Evolutionary conservation across 2,797 vertebrate species (phyloP).

Genomic region (Aotus griseimembra): DNA sequence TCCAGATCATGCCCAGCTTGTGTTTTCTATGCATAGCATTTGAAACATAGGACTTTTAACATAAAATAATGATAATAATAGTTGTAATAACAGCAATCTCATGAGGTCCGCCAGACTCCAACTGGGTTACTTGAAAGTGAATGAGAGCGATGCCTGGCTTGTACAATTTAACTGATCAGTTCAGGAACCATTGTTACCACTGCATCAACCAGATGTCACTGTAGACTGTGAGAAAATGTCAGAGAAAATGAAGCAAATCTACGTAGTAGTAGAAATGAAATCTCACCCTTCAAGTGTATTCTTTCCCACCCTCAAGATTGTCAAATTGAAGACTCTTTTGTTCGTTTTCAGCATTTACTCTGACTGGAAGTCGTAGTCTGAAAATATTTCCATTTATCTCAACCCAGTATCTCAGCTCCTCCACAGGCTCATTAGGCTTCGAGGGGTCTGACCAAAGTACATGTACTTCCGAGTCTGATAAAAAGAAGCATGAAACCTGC

Average conservation of each 20-base stretch:
- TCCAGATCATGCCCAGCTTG: neutral
- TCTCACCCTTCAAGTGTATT: neutral
- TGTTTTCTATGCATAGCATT: neutral
- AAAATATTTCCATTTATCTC: slow-evolving; percentile 56
- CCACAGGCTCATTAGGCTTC: neutral
- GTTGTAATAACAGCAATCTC: neutral
- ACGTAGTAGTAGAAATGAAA: slow-evolving; percentile 18
- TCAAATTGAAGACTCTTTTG: neutral
- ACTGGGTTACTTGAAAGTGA: neutral
- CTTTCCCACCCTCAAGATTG: neutral
- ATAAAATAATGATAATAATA: neutral
- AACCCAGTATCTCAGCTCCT: neutral
- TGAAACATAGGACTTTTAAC: slow-evolving; percentile 9
- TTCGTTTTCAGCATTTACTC: slow-evolving; percentile 41
- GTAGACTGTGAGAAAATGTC: slow-evolving; percentile 47
- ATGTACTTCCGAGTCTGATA: neutral
- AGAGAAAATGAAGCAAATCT: slow-evolving; percentile 3
- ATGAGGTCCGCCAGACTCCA: neutral
- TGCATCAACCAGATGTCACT: slow-evolving; percentile 67
- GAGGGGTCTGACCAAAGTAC: neutral
- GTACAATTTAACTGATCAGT: neutral
- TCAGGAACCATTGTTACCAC: neutral
- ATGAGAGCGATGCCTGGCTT: neutral
- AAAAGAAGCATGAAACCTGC: neutral
- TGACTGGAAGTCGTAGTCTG: neutral